Percentiles rank a stretch among this genome's conserved stretches.
These are phyloP conservation scores for Opisthograptis luteolata DNA, from an alignment of 2,888 invertebrate species.

Conservation along the genomic window DNA sequence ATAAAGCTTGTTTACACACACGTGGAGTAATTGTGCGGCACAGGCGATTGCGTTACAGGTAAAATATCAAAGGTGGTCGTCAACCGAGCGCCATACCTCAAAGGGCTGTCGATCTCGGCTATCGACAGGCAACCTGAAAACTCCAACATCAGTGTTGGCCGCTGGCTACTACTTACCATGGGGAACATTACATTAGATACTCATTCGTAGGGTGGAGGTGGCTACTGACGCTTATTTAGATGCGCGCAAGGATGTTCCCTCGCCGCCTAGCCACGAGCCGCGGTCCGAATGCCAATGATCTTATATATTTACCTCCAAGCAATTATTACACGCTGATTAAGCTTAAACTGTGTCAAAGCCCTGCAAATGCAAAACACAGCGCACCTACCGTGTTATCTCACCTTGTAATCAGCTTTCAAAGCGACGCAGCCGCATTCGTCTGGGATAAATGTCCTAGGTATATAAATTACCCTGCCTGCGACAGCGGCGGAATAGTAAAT, in stretches of 20 bases:
- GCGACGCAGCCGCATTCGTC: constrained; percentile 49
- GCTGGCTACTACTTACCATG: no score
- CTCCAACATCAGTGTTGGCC: no score
- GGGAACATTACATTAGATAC: constrained; percentile 64
- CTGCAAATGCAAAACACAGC: constrained; percentile 37
- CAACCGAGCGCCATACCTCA: no score
- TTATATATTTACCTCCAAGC: constrained; percentile 65
- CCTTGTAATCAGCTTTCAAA: constrained; percentile 47
- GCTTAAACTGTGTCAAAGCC: constrained; percentile 67
- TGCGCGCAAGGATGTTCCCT: constrained; percentile 62
- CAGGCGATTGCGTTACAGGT: no score
- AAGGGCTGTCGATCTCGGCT: no score
- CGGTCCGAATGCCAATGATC: constrained; percentile 67
- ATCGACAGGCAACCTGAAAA: no score
- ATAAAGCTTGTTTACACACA: no score
- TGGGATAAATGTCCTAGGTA: constrained; percentile 45
- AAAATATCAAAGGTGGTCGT: no score
- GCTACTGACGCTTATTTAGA: constrained; percentile 64
- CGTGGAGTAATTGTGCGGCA: no score
- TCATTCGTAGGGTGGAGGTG: constrained; percentile 71
- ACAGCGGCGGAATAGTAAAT: constrained; percentile 53
- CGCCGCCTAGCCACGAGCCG: constrained; percentile 56
- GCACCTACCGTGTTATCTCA: constrained; percentile 45
- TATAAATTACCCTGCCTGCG: constrained; percentile 47
- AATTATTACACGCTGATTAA: constrained; percentile 65